A percentile compares a stretch with the other conserved stretches of the same genome.
Conservation (phyloP, 2,888 invertebrate species). For the Polyommatus icarus region DNA sequence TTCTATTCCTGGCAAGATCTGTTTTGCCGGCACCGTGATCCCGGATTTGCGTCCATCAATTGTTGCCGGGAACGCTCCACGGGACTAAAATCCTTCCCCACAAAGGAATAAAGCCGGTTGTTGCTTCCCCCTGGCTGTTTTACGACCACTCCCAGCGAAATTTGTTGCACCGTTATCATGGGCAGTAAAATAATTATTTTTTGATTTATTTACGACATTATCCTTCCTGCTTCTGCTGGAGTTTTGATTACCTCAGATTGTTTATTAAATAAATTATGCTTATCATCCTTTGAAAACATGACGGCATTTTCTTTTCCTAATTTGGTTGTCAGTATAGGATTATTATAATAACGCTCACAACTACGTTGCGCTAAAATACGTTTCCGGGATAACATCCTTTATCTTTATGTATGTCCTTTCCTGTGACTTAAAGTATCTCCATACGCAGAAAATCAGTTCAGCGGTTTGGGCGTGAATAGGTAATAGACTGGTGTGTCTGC, state of each 20-base stretch:
- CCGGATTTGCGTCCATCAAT: conserved; percentile 5
- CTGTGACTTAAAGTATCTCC: too few relatives aligned
- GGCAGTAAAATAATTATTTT: conserved; percentile 17
- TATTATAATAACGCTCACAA: too few relatives aligned
- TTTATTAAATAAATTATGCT: neutral
- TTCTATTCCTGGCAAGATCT: conserved; percentile 23
- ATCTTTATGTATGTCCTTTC: too few relatives aligned
- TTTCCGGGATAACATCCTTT: too few relatives aligned
- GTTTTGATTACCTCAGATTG: neutral
- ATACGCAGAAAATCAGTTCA: too few relatives aligned
- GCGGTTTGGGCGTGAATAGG: too few relatives aligned
- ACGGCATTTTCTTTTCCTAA: too few relatives aligned
- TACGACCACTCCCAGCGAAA: neutral
- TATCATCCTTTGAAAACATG: neutral
- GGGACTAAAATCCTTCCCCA: neutral
- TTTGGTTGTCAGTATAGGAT: too few relatives aligned
- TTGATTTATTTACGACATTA: conserved; percentile 6
- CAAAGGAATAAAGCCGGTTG: neutral
- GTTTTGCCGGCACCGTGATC: conserved; percentile 20
- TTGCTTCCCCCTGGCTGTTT: neutral
- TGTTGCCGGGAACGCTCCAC: conserved; percentile 2
- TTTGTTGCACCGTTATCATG: neutral
- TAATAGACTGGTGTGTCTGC: too few relatives aligned
- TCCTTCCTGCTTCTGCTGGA: neutral
- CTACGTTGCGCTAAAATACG: too few relatives aligned